Evolutionary conservation across 2,888 invertebrate species (phyloP), one percentile per base, ranked within the genome.

Genomic region (Kryphioiulus occultus): DNA sequence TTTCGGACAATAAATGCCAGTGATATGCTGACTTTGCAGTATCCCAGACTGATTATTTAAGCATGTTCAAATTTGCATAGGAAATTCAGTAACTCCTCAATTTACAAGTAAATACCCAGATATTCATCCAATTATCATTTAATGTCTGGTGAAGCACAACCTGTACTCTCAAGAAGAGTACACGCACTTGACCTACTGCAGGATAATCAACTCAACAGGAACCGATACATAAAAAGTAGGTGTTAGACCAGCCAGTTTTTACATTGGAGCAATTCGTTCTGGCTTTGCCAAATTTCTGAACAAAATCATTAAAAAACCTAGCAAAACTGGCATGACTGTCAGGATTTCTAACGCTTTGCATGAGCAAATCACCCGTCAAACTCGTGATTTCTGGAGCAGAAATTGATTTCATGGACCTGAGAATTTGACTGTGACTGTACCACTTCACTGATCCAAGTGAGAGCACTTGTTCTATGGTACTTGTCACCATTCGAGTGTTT

Each of bases 131-230:
- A 68, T 68, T 68, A 68, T 68, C 10, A 68, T 9, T 26, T 26
- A 4, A 15, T 53, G n/a, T 53, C 15, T 0, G 1, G 4, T 53
- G n/a, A n/a, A 53, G 19, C n/a, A n/a, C 3, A n/a, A 53, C 53
- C 53, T 53, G 53, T 2, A 19, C 53, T n/a, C n/a, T 5, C 10
- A n/a, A 1, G 3, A 53, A 19, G 53, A 53, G 3, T 53, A n/a
- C 68, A 68, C 26, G 68, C 68, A 68, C 68, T 68, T 68, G 68
- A 68, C 68, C 68, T 26, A 68, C 68, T 68, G 68, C n/a, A n/a
- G 68, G 15, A 68, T 26, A 68, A 68, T 68, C 68, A 68, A 26
- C 68, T 26, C 12, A 68, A 68, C 68, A 68, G 68, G 59, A 22
- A 26, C 26, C 26, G 26, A 26, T 26, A 12, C 12, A 26, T 26